Base-by-base conservation (phyloP, 2,888 invertebrate genomes). In the Cremastinae sp. region DNA sequence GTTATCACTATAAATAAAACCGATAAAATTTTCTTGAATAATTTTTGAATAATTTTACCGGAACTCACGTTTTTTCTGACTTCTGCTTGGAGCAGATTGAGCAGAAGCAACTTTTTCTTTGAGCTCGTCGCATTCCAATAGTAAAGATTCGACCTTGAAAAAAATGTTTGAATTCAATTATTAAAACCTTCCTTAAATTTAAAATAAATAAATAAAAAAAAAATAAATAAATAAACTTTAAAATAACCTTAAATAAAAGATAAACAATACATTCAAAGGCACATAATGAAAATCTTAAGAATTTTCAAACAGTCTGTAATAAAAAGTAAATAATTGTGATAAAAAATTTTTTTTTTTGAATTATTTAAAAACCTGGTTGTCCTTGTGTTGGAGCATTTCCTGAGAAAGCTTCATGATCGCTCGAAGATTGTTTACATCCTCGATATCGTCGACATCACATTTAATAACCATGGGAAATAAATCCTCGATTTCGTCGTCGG, bases 381-480 rank as follows among this genome's bases (percentile, higher is more conserved):
- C 93, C 90, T 94, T 94, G 80, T 92, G 92, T 84, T 93, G 93
- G 54, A 94, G 85, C 82, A 94, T 92, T 89, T 94, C 94, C 86
- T 94, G 94, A n/a, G 93, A 90, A 1, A 94, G 87, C 84, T 91
- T 91, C 83, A 94, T 92, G 18, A 94, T 87, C 3, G 90, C 90
- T 85, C 92, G 91, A 61, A 93, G 90, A 84, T 93, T 92, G 20
- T 91, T 89, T 75, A 92, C 89, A 83, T 92, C 92, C 82, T 92
- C 91, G 45, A 93, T 92, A 81, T 92, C 91, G 53, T 93, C 92
- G 0, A 91, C 91, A 83, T 93, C 92, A 89, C 92, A 92, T 92
- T 93, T 93, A 5, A 92, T 92, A 28, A 94, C 87, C 80, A 90
- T 91, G 79, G 93, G 93, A 84, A 92, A 93, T 41, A 94, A 86